Conservation (phyloP, 2,888 invertebrate genomes). For the Agonum fuliginosum region DNA sequence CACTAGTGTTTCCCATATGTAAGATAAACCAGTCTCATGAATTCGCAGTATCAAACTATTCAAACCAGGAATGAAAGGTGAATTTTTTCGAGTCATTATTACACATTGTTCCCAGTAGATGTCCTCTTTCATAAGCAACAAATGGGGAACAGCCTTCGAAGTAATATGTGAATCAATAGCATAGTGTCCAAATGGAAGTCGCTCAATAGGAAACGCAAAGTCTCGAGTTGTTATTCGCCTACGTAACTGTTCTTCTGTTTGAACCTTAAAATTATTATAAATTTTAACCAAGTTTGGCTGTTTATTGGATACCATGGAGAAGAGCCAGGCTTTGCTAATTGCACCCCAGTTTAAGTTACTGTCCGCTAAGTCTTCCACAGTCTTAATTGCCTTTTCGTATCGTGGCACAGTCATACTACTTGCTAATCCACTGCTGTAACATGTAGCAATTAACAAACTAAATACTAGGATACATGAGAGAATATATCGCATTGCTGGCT, state of each 20-base stretch:
- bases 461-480: constrained; percentile 75
- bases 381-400: constrained; percentile 78
- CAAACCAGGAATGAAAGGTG: constrained; percentile 76
- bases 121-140: constrained; percentile 80
- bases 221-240: constrained; percentile 71
- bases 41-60: constrained; percentile 76
- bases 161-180: constrained; percentile 81
- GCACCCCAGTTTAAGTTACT: constrained; percentile 79
- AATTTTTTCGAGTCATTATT: constrained; percentile 78
- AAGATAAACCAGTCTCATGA: constrained; percentile 78
- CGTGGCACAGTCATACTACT: constrained; percentile 80
- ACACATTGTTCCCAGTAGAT: constrained; percentile 82
- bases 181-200: constrained; percentile 73
- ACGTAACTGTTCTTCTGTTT: constrained; percentile 70
- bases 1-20: constrained; percentile 80
- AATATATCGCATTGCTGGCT: constrained; percentile 69
- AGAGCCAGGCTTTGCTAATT: constrained; percentile 81
- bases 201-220: constrained; percentile 79
- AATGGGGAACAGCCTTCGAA: constrained; percentile 74
- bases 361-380: constrained; percentile 77
- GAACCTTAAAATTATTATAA: constrained; percentile 72
- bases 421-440: constrained; percentile 81
- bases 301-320: constrained; percentile 75
- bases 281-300: constrained; percentile 75
- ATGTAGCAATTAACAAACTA: constrained; percentile 78